Evolutionary conservation across 2,888 invertebrate genomes (phyloP), one percentile per base, ranked within the genome.

Genomic region (Endomychus coccineus): DNA sequence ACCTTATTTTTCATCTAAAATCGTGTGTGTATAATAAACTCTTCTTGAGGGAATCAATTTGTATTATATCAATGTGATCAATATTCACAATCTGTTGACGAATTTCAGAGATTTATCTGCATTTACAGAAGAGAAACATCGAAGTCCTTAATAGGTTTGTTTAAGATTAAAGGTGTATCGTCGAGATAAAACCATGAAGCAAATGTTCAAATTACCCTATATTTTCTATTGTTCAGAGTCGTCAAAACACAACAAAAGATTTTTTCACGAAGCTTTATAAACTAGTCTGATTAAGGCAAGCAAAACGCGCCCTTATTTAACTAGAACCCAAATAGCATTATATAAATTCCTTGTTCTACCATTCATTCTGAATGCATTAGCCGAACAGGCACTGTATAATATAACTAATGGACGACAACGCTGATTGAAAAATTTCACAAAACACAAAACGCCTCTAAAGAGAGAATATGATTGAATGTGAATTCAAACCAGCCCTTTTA

Each of bases 331-430:
- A 61, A 60, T 52, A 59, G 56, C 58, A 54, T 61, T 61, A 62
- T 60, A 58, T 51, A 58, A 59, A 59, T 56, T 57, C 54, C 55
- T 58, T 61, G 59, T 61, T 61, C 55, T 59, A 46, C 51, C 52
- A 51, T 60, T 60, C 56, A 57, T 45, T 36, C 49, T 43, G 58
- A 58, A 56, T 59, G 61, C 61, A 61, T 62, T 62, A 59, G 56
- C 58, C 55, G 52, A 62, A 62, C 62, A 57, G 57, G 58, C 16
- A 27, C 37, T 48, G 58, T 56, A 62, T 63, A 62, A 62, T 64
- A 62, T 62, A 64, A 62, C 64, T 64, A 64, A 64, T 64, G 64
- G 64, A 63, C 61, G 62, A 61, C 64, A 62, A 61, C 61, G 51
- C 59, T 63, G 62, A 64, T 63, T 64, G 64, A 64, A 64, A 63